Evolutionary conservation across 2,888 invertebrate species (phyloP).

Genomic region (Pyrrhia umbra): DNA sequence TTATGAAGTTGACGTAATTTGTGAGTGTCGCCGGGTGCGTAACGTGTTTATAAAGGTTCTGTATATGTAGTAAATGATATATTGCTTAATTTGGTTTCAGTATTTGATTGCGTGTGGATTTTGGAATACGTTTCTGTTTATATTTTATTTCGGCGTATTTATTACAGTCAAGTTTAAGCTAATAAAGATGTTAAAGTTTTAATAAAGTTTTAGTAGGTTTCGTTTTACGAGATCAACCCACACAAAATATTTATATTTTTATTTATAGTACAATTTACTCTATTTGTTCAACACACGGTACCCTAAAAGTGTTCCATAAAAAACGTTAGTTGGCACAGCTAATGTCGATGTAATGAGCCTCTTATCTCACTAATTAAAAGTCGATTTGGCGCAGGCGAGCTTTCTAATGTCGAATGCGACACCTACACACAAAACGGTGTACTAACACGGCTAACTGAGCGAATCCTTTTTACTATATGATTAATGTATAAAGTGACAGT

Average conservation of each 20-base stretch:
- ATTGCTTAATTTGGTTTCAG: slow-evolving; percentile 37
- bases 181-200: too few species aligned
- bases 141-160: not conserved
- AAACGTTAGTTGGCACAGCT: slow-evolving; percentile 83
- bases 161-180: too few species aligned
- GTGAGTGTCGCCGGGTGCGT: slow-evolving; percentile 56
- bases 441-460: slow-evolving; percentile 77
- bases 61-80: slow-evolving; percentile 43
- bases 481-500: slow-evolving; percentile 76
- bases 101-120: slow-evolving; percentile 42
- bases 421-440: slow-evolving; percentile 57
- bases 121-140: slow-evolving; percentile 7
- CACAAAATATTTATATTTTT: too few species aligned
- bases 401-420: slow-evolving; percentile 80
- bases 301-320: slow-evolving; percentile 75
- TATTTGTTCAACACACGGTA: slow-evolving; percentile 55
- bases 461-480: slow-evolving; percentile 78
- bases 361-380: slow-evolving; percentile 90
- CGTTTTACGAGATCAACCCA: too few species aligned
- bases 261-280: slow-evolving; percentile 5
- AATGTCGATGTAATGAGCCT: slow-evolving; percentile 86
- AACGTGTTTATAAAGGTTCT: slow-evolving; percentile 55
- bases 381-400: slow-evolving; percentile 83
- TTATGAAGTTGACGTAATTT: slow-evolving; percentile 79
- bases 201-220: too few species aligned